Evolutionary conservation across 2,888 invertebrate species (phyloP), one percentile per base, ranked within the genome.

Genomic region (Norana najaformis): DNA sequence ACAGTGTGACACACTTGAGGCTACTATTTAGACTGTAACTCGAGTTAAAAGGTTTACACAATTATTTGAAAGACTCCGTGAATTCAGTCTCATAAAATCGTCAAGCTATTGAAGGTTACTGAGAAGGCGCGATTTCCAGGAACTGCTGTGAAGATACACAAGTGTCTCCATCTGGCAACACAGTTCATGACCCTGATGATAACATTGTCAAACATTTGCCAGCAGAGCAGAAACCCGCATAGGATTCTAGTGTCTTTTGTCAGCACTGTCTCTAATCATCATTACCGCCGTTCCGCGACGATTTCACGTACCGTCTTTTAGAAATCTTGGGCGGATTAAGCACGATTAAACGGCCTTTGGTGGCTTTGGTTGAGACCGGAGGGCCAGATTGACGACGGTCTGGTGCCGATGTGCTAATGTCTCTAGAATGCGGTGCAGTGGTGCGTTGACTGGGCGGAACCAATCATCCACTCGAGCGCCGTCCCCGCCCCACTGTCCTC

Each of bases 291-390:
- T n/a, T 69, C 30, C n/a, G 30, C n/a, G 69, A 69, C 69, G 11
- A 69, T n/a, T 69, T 69, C 69, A 69, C n/a, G n/a, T 69, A 11
- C 69, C 6, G n/a, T 69, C 69, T 69, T 69, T 69, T 69, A 69
- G 69, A 69, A 69, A 69, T 69, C 69, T 69, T 69, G 69, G 69
- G 69, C 69, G 69, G 69, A 69, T 69, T n/a, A 69, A 69, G 69
- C 69, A 69, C n/a, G 69, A 69, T 69, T 69, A 69, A 69, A 69
- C n/a, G 69, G n/a, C 69, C 30, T 69, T n/a, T 69, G 69, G 30
- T n/a, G 0, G 30, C 69, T 69, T n/a, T 69, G 69, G 69, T 69
- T n/a, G n/a, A n/a, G 11, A 30, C n/a, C 69, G 69, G n/a, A 8
- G 23, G 23, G 30, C 53, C 23, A 30, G 30, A 53, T 30, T 53